A percentile compares a stretch with the other conserved stretches of the same genome.
Evolutionary conservation across 1,140 invertebrate genomes (phyloP).

Genomic region (Zeugodacus cucurbitae): DNA sequence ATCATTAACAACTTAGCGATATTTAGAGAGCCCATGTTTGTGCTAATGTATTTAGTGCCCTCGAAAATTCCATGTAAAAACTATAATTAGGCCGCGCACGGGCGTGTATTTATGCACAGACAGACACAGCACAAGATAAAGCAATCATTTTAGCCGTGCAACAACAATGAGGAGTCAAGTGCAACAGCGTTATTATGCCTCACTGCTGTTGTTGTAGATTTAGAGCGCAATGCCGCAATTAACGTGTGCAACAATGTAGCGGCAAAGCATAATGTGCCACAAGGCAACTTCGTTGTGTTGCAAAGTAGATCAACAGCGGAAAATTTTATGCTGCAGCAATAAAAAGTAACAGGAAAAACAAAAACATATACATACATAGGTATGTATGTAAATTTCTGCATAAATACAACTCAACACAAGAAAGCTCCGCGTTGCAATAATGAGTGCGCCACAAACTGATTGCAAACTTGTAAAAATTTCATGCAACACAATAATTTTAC

Average conservation of each 20-base stretch:
- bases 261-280: neutral
- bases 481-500: conserved; percentile 1
- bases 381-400: neutral
- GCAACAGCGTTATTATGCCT: neutral
- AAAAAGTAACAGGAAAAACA: no score
- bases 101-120: neutral
- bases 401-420: neutral
- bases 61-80: neutral
- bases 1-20: neutral
- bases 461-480: conserved; percentile 6
- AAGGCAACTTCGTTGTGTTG: neutral
- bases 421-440: neutral
- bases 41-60: neutral
- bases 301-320: neutral
- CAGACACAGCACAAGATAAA: neutral
- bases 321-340: neutral
- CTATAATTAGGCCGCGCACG: neutral
- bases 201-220: neutral
- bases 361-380: no score
- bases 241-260: neutral
- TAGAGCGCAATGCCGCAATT: neutral
- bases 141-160: neutral
- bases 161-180: neutral
- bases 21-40: no score
- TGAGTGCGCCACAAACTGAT: neutral